Conservation (phyloP, 2,888 invertebrate genomes). For the Andrena marginata region DNA sequence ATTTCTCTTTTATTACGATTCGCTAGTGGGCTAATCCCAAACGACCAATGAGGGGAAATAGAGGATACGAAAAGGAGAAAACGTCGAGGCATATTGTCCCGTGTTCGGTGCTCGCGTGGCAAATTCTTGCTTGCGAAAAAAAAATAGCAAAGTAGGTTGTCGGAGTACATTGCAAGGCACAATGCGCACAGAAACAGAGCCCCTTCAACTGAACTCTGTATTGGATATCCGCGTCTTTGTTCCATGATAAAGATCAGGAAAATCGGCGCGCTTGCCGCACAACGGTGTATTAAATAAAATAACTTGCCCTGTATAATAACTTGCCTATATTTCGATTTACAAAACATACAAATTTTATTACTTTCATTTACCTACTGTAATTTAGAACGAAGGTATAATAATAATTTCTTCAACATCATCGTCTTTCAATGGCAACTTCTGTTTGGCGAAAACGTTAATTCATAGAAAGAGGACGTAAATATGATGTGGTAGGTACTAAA, state of each 20-base stretch:
- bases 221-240: not conserved
- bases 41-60: slow-evolving; percentile 24
- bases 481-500: too few species aligned
- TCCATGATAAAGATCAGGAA: not conserved
- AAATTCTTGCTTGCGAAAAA: slow-evolving; percentile 15
- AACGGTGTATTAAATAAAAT: not conserved
- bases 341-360: too few species aligned
- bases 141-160: slow-evolving; percentile 42
- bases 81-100: slow-evolving; percentile 40
- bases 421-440: too few species aligned
- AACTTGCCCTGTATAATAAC: not conserved
- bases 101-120: slow-evolving; percentile 12
- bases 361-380: too few species aligned
- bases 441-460: too few species aligned
- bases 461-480: too few species aligned
- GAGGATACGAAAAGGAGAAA: slow-evolving; percentile 9
- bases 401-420: too few species aligned
- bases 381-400: too few species aligned
- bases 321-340: not conserved
- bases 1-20: slow-evolving; percentile 34
- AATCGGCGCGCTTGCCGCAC: not conserved
- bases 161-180: slow-evolving; percentile 29
- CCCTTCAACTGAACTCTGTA: slow-evolving; percentile 11
- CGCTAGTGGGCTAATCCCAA: slow-evolving; percentile 29
- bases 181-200: slow-evolving; percentile 13